phyloP scores from a whole-genome alignment of 2,888 invertebrate genomes.

The Caenorhabditis drosophilae region DNA sequence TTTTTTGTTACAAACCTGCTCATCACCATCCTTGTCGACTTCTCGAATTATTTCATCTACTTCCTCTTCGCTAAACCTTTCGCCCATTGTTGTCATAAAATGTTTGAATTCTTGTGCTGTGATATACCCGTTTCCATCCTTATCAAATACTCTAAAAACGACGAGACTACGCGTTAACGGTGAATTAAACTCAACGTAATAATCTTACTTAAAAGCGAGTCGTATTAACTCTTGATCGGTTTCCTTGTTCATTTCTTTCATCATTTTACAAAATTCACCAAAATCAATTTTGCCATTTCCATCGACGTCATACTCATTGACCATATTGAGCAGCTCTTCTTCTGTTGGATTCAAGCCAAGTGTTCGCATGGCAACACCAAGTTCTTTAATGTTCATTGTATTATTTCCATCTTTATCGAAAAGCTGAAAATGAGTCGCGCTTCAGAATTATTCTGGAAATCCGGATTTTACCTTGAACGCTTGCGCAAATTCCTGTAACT shows the following conservation, averaged over 20 bases:
- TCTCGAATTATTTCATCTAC: constrained; percentile 69
- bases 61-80: constrained; percentile 68
- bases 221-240: constrained; percentile 69
- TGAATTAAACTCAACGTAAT: too few relatives aligned
- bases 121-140: constrained; percentile 69
- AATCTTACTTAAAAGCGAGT: constrained; percentile 66
- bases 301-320: constrained; percentile 67
- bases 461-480: constrained; percentile 64
- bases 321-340: constrained; percentile 42
- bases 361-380: constrained; percentile 69
- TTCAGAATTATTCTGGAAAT: neutral
- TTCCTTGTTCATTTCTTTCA: constrained; percentile 70
- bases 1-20: constrained; percentile 61
- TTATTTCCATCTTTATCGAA: constrained; percentile 69
- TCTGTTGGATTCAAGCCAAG: constrained; percentile 69
- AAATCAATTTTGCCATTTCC: constrained; percentile 70
- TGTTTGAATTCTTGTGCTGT: constrained; percentile 69
- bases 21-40: constrained; percentile 68
- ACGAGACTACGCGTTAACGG: neutral
- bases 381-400: constrained; percentile 69
- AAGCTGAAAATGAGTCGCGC: constrained; percentile 42
- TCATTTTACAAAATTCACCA: constrained; percentile 69
- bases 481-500: constrained; percentile 69
- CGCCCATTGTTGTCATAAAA: constrained; percentile 68
- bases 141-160: constrained; percentile 66